Percentiles rank a stretch among this genome's conserved stretches.
Evolutionary conservation across 1,140 invertebrate genomes (phyloP).

Genomic region (Myzus persicae): DNA sequence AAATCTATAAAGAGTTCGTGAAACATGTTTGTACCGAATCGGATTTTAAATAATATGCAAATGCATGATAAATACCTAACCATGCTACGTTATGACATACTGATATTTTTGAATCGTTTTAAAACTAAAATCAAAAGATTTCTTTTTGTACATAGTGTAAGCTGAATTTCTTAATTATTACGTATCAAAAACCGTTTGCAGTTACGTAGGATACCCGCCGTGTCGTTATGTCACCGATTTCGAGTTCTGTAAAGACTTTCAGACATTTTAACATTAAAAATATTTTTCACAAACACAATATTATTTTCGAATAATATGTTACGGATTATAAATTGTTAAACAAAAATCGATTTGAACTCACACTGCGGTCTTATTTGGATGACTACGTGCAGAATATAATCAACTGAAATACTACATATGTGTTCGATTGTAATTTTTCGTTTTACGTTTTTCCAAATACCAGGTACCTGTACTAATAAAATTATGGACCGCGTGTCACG

Average conservation of each 20-base stretch:
- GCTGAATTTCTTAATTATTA: not conserved
- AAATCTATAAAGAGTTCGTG: not conserved
- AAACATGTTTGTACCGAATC: not conserved
- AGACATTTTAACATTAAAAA: not conserved
- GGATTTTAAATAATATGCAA: constrained; percentile 3
- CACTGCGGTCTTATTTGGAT: not conserved
- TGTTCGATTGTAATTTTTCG: not conserved
- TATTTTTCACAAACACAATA: not conserved
- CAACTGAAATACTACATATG: not conserved
- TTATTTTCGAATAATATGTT: not conserved
- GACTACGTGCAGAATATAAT: not conserved
- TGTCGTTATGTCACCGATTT: not conserved
- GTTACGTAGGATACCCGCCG: not conserved
- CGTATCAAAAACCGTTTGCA: not conserved
- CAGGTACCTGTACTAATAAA: no score
- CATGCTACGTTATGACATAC: no score
- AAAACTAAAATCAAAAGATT: not conserved
- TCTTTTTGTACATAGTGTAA: not conserved
- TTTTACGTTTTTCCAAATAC: no score
- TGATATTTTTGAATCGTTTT: not conserved
- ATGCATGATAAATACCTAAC: not conserved
- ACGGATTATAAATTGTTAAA: not conserved
- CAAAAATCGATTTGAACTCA: not conserved
- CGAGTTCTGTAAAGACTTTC: not conserved
- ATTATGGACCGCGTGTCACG: no score